These are phyloP conservation scores for Decapterus maruadsi DNA, from an alignment of 2,797 vertebrate genomes.

Conservation along the genomic window DNA sequence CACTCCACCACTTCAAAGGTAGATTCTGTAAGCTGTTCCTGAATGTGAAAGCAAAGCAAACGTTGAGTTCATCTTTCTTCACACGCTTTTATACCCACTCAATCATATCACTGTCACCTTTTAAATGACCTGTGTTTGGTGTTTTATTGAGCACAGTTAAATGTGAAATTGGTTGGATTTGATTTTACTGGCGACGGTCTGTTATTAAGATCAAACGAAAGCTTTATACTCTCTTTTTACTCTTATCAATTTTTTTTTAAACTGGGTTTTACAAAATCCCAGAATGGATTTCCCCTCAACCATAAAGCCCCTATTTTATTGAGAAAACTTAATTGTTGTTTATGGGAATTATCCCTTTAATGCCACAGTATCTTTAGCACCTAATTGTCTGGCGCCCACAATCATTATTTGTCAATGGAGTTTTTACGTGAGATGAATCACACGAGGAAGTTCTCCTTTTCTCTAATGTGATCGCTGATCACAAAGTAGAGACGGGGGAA, in stretches of 20 bases:
- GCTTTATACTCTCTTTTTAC: conserved; percentile 13
- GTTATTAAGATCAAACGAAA: conserved; percentile 35
- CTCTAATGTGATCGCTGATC: conserved; percentile 68
- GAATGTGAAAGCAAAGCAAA: conserved; percentile 64
- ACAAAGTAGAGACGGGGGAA: conserved; percentile 54
- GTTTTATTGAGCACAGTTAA: conserved; percentile 18
- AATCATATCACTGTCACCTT: conserved; percentile 24
- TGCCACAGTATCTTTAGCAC: conserved; percentile 37
- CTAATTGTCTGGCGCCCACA: conserved; percentile 42
- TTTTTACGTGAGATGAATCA: conserved; percentile 56
- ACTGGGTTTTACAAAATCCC: conserved; percentile 21
- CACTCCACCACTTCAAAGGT: conserved; percentile 80
- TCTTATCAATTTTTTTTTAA: conserved; percentile 1
- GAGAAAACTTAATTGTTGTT: conserved; percentile 7
- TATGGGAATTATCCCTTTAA: conserved; percentile 53
- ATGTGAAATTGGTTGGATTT: not conserved
- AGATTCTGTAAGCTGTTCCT: conserved; percentile 59
- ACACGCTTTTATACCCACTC: conserved; percentile 35
- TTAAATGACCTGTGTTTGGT: conserved; percentile 16
- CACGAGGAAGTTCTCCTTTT: conserved; percentile 49
- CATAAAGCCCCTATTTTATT: conserved; percentile 25
- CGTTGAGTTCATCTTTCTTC: conserved; percentile 54
- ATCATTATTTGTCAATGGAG: conserved; percentile 44
- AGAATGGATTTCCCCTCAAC: conserved; percentile 52
- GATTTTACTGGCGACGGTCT: conserved; percentile 34